Evolutionary conservation across 1,140 invertebrate species (phyloP), one percentile per base, ranked within the genome.

Genomic region (Eupeodes corollae): DNA sequence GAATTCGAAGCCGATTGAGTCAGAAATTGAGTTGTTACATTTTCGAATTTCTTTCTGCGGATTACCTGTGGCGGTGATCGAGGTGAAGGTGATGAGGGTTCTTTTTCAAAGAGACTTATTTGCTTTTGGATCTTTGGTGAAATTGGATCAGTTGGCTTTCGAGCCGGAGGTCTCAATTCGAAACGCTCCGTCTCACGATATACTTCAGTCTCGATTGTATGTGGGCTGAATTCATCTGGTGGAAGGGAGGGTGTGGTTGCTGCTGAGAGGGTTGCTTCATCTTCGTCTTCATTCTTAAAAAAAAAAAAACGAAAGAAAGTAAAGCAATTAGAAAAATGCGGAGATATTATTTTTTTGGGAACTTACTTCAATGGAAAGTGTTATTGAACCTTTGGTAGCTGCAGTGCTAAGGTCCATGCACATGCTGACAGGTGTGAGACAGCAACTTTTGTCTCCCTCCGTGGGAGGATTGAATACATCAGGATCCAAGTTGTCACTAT

Each of bases 191-290:
- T 42, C 43, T 30, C 43, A 10, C 12, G 21, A 8, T 31, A 8
- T 14, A 32, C 5, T 46, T 31, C 32, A 12, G 16, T 2, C 6
- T 19, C 13, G 30, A 51, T 52, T 5, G 52, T 53, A 39, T 68
- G 61, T 9, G 50, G 26, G 3, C 55, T 55, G 2, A 56, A 56
- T 13, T 67, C 59, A 39, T 51, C 53, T 3, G 21, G 35, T 1
- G 57, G 57, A 44, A 68, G 54, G 8, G 57, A 65, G 3, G 60
- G 63, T 2, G 60, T 63, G 5, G 57, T 66, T 18, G 63, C 75
- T 11, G 64, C 67, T 33, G 74, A 76, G 13, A 76, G 49, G 1
- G 75, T 76, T 32, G 73, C 70, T 54, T 74, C 73, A 46, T 77
- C 74, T 35, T 70, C 67, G 3, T 76, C 75, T 49, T 64, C 59